Evolutionary conservation across 2,113 vertebrate species (phyloP).

Genomic region (Pithys albifrons): DNA sequence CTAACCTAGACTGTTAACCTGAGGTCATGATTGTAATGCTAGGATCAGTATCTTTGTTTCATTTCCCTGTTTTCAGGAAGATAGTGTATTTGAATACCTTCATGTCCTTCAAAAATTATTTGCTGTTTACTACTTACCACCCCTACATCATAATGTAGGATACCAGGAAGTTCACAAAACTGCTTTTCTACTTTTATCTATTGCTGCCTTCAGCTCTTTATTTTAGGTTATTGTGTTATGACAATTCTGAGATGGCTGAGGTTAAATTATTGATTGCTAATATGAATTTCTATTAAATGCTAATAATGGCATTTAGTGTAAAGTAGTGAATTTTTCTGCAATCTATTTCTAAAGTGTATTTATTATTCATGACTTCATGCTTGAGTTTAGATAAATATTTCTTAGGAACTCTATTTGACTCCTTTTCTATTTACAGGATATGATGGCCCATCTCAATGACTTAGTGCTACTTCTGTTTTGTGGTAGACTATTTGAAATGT

Average conservation of each 20-base stretch:
- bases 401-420: not conserved
- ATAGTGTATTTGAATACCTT: not conserved
- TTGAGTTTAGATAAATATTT: not conserved
- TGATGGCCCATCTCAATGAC: not conserved
- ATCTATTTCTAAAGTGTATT: not conserved
- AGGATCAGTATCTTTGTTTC: not conserved
- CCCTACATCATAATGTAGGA: not conserved
- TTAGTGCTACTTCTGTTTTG: constrained; percentile 1
- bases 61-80: not conserved
- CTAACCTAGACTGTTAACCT: not conserved
- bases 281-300: not conserved
- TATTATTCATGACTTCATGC: not conserved
- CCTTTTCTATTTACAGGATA: not conserved
- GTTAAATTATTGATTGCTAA: not conserved
- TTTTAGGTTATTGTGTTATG: not conserved
- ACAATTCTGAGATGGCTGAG: not conserved
- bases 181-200: not conserved
- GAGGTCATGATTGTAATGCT: not conserved
- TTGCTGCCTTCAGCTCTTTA: not conserved
- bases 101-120: not conserved
- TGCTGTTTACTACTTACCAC: not conserved
- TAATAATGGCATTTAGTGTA: not conserved
- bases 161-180: not conserved
- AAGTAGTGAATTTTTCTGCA: not conserved
- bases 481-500: not conserved